Percentiles rank a stretch among this genome's conserved stretches.
Conservation (phyloP, 1,140 invertebrate genomes). For the Acromyrmex charruanus region DNA sequence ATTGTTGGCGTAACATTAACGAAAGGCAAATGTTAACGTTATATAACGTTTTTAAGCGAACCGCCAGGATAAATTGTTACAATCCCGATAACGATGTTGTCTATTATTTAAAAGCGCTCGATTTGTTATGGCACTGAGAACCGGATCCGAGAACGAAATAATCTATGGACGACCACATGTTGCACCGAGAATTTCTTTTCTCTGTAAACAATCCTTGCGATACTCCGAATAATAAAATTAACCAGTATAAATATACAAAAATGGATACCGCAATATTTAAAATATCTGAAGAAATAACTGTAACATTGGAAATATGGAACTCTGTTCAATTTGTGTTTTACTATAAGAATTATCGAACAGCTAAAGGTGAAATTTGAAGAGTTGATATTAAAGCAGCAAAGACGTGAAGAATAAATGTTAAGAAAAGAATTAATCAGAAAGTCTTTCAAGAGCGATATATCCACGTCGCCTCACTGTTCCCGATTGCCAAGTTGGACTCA, state of each 20-base stretch:
- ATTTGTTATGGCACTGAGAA: conserved; percentile 61
- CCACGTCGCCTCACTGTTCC: neutral
- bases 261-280: conserved; percentile 18
- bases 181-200: conserved; percentile 59
- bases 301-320: neutral
- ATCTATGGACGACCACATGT: conserved; percentile 58
- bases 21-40: conserved; percentile 52
- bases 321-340: neutral
- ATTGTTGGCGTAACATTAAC: conserved; percentile 42
- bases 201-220: conserved; percentile 59
- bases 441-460: neutral
- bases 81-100: conserved; percentile 53
- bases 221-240: conserved; percentile 46
- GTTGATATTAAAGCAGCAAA: neutral
- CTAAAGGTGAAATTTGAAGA: neutral
- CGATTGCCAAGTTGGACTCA: conserved; percentile 40
- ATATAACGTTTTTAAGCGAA: conserved; percentile 44
- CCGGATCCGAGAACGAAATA: conserved; percentile 53
- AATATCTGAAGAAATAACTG: neutral
- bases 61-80: conserved; percentile 55
- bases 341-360: neutral
- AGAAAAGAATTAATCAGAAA: neutral
- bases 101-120: conserved; percentile 65
- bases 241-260: conserved; percentile 37
- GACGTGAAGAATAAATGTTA: neutral